Conservation (phyloP, 2,113 vertebrate species). For the Nettapus auritus region DNA sequence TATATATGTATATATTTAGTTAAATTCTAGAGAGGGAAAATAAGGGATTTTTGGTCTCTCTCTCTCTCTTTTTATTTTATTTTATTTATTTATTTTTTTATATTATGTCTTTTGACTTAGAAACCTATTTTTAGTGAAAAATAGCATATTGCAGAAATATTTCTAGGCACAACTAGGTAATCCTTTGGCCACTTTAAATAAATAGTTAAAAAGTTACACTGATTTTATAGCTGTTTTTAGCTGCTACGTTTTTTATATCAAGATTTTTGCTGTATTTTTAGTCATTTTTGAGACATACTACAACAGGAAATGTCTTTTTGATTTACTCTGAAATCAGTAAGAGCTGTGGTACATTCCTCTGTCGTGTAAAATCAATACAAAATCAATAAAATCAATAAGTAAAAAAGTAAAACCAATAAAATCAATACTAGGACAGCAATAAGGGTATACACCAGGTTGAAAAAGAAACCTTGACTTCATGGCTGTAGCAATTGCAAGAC, state of each 20-base stretch:
- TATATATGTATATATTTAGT: background rate
- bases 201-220: background rate
- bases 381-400: too few species aligned
- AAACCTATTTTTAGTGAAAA: background rate
- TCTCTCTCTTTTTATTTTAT: background rate
- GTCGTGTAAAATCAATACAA: conserved; percentile 12
- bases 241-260: background rate
- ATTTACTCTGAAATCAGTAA: conserved; percentile 15
- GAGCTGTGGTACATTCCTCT: background rate
- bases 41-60: too few species aligned
- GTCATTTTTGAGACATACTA: background rate
- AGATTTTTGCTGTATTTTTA: background rate
- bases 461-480: background rate
- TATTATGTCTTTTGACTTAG: background rate
- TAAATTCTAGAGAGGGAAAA: background rate
- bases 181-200: background rate
- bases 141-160: background rate
- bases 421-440: background rate
- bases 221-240: background rate
- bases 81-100: background rate
- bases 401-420: too few species aligned
- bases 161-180: background rate
- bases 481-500: background rate
- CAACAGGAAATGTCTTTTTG: background rate
- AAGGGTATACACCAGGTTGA: background rate